phyloP scores from a whole-genome alignment of 2,113 vertebrate species.

The Monarcha castaneiventris region DNA sequence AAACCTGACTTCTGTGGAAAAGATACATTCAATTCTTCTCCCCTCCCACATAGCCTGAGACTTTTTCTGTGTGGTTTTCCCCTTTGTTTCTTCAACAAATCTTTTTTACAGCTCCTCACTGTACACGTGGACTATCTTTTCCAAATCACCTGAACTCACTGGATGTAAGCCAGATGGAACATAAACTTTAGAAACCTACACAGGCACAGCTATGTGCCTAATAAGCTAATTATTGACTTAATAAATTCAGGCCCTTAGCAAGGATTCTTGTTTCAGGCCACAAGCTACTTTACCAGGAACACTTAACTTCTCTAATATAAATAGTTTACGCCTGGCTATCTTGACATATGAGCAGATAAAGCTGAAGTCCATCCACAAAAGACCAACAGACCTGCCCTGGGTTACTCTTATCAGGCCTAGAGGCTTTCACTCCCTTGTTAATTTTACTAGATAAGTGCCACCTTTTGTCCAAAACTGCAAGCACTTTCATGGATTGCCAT shows the following conservation, averaged over 20 bases:
- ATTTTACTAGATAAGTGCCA: not conserved
- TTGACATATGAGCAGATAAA: not conserved
- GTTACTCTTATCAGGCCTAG: not conserved
- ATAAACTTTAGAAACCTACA: not conserved
- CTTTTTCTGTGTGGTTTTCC: not conserved
- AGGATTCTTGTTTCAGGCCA: not conserved
- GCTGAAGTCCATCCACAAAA: not conserved
- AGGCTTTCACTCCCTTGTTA: not conserved
- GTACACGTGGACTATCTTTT: not conserved
- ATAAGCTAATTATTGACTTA: not conserved
- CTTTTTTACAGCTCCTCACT: not conserved
- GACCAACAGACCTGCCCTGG: not conserved
- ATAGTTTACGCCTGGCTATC: not conserved
- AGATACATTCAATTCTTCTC: not conserved
- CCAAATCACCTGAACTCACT: not conserved
- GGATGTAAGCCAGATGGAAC: not conserved
- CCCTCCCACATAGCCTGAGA: not conserved
- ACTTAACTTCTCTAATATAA: not conserved
- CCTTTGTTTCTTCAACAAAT: not conserved
- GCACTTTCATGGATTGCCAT: not conserved
- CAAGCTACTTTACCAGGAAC: not conserved
- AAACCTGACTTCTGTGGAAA: not conserved
- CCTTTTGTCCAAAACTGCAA: slow-evolving; percentile 1
- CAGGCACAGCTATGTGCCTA: not conserved
- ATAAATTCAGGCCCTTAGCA: not conserved